Evolutionary conservation across 1,140 invertebrate genomes (phyloP).

Genomic region (Leptonema lineaticorne): DNA sequence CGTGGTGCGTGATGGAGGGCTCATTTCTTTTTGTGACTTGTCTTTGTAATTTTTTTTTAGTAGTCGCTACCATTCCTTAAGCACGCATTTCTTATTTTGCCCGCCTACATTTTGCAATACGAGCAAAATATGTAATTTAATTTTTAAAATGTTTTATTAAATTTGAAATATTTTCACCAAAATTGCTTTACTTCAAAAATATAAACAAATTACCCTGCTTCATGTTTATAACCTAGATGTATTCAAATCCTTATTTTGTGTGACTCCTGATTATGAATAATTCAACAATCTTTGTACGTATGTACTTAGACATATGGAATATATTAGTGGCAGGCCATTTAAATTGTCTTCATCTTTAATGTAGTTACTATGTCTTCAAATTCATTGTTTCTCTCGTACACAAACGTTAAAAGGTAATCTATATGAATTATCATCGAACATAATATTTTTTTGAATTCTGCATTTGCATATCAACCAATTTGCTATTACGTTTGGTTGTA

Average conservation of each 20-base stretch:
- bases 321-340: slow-evolving; percentile 19
- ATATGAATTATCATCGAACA: neutral
- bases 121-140: too few species aligned
- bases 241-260: slow-evolving; percentile 21
- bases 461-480: neutral
- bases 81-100: too few species aligned
- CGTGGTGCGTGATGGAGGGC: slow-evolving; percentile 19
- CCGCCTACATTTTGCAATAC: too few species aligned
- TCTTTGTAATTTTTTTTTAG: too few species aligned
- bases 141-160: neutral
- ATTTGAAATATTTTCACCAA: neutral
- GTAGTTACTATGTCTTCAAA: neutral
- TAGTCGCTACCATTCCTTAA: too few species aligned
- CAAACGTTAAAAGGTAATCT: neutral
- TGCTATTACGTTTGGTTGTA: neutral
- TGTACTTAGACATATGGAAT: slow-evolving; percentile 17
- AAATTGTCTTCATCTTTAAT: neutral
- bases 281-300: slow-evolving; percentile 2
- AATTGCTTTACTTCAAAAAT: neutral
- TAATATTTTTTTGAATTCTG: neutral
- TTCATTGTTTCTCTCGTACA: neutral
- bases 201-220: neutral
- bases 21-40: neutral
- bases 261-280: slow-evolving; percentile 14
- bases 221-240: slow-evolving; percentile 5